Evolutionary conservation across 2,113 vertebrate genomes (phyloP).

Genomic region (Sapayoa aenigma): DNA sequence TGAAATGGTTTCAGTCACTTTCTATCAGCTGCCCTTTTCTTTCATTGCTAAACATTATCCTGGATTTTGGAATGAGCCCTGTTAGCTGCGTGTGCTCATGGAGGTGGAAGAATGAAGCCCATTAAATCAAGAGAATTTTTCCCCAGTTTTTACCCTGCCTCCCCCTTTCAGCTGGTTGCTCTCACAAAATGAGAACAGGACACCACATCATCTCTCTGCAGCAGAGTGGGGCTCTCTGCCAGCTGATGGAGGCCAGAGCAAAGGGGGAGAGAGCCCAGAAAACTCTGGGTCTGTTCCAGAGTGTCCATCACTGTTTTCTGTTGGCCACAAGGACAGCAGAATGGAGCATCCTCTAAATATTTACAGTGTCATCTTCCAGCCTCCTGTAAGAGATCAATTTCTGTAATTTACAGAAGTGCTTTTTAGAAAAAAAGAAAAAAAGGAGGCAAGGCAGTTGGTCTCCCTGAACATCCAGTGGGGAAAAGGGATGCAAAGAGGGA

Average conservation of each 20-base stretch:
- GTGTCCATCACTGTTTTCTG: neutral
- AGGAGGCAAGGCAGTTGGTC: neutral
- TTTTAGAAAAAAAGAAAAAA: neutral
- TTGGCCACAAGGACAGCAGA: neutral
- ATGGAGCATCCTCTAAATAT: conserved; percentile 14
- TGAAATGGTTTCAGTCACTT: conserved; percentile 10
- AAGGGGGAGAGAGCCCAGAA: neutral
- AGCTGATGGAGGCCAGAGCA: neutral
- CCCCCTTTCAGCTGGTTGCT: neutral
- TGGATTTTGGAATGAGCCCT: conserved; percentile 25
- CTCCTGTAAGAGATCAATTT: neutral
- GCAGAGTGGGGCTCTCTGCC: neutral
- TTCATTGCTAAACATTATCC: neutral
- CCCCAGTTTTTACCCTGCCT: neutral
- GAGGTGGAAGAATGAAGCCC: conserved; percentile 2
- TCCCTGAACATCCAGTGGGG: neutral
- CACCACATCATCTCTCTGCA: neutral
- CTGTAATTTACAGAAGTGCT: neutral
- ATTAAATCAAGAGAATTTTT: neutral
- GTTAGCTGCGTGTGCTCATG: neutral
- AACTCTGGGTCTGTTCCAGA: neutral
- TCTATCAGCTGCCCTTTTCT: conserved; percentile 11
- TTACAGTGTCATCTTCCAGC: neutral
- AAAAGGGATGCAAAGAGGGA: neutral
- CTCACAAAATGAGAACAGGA: neutral